A percentile compares a stretch with the other conserved stretches of the same genome.
Evolutionary conservation across 2,113 vertebrate species (phyloP).

Genomic region (Bothrops jararaca): DNA sequence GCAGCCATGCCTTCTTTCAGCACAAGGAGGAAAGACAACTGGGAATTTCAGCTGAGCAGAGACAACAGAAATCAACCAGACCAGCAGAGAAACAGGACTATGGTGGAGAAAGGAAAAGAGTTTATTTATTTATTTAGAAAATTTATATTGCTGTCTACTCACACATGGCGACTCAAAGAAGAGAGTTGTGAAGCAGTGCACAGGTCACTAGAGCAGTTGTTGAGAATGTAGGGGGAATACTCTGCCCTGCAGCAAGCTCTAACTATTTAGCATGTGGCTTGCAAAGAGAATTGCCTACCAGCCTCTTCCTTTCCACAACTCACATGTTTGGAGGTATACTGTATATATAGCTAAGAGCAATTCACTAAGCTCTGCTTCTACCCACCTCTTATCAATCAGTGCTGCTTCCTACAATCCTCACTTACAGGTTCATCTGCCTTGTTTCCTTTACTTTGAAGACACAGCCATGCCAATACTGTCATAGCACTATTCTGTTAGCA

Average conservation of each 20-base stretch:
- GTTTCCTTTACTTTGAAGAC: not conserved
- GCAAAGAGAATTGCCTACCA: not conserved
- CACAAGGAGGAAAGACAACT: not conserved
- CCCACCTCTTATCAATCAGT: not conserved
- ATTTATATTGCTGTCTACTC: no score
- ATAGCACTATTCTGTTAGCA: not conserved
- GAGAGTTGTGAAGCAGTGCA: not conserved
- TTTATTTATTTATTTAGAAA: no score
- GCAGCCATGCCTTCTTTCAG: not conserved
- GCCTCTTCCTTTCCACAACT: not conserved
- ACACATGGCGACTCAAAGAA: not conserved
- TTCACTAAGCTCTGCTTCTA: not conserved
- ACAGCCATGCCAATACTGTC: not conserved
- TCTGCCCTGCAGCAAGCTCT: not conserved
- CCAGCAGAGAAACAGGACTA: not conserved
- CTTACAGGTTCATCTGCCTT: not conserved
- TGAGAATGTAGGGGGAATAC: not conserved
- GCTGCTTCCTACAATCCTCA: not conserved
- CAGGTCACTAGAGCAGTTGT: not conserved
- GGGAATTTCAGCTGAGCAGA: not conserved
- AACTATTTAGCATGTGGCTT: not conserved
- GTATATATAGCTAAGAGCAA: not conserved
- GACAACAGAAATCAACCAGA: not conserved
- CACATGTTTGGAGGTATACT: not conserved
- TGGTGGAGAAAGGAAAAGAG: not conserved